A percentile compares a stretch with the other conserved stretches of the same genome.
phyloP scores from a whole-genome alignment of 2,888 invertebrate genomes.

The Agrypnus murinus region DNA sequence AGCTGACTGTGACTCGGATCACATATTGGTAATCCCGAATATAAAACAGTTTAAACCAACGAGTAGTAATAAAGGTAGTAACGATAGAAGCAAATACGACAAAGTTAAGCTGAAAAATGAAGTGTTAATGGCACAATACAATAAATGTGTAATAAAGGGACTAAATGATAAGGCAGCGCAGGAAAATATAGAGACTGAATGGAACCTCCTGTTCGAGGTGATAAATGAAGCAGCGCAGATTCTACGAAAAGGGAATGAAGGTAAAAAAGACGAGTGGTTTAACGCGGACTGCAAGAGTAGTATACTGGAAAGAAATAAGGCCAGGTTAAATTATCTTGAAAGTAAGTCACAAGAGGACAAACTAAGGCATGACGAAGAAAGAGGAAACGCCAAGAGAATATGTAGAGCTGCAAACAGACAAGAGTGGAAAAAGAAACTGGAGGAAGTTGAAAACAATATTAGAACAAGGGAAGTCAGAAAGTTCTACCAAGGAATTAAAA shows the following conservation, averaged over 20 bases:
- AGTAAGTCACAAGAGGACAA: background rate
- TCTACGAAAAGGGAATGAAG: constrained; percentile 11
- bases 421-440: background rate
- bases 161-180: constrained; percentile 10
- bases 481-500: constrained; percentile 15
- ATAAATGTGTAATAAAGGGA: constrained; percentile 3
- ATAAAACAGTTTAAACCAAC: constrained; percentile 18
- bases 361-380: background rate
- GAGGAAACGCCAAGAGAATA: constrained; percentile 1
- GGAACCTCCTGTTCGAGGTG: background rate
- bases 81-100: constrained; percentile 12
- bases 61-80: constrained; percentile 1
- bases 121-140: constrained; percentile 5
- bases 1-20: constrained; percentile 11
- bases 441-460: constrained; percentile 8
- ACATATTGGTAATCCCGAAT: constrained; percentile 8
- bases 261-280: constrained; percentile 4
- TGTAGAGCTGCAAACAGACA: constrained; percentile 1
- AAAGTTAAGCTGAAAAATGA: background rate
- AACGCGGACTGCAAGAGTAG: constrained; percentile 11
- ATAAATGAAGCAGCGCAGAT: background rate
- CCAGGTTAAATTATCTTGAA: background rate
- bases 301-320: background rate
- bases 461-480: background rate
- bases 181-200: constrained; percentile 13